Base-by-base conservation (phyloP, 2,113 vertebrate genomes). In the Caloenas nicobarica region DNA sequence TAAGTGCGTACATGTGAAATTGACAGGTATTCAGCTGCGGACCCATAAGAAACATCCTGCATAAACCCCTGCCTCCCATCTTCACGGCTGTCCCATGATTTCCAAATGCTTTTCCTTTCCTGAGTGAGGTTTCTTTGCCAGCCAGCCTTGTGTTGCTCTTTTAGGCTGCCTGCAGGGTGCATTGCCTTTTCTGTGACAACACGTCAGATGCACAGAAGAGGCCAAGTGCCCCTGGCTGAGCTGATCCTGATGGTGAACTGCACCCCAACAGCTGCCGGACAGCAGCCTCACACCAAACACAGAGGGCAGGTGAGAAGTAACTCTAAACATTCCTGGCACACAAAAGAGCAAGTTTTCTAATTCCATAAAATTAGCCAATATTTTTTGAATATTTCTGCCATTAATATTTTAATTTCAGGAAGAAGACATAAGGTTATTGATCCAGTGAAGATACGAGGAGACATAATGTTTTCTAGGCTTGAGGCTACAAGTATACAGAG, bases 201-300 rank as follows among this genome's bases (percentile, higher is more conserved):
- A 0, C 3, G 4, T n/a, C 4, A 1, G 36, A 33, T 12, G 25
- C 34, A 7, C 8, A 29, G n/a, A n/a, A 33, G 56, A 81, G 16
- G 7, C 80, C 29, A 23, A 1, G 3, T 25, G 46, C 31, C 16
- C 40, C 53, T 10, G 16, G 21, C 40, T 62, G 16, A 16, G 24
- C 8, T 5, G 19, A 18, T 42, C 28, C 61, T 31, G 17, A 13
- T 4, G 22, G 25, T 13, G 11, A 71, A 2, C 3, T 16, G 1
- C 28, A 11, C 12, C 1, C 1, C 58, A 40, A 10, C 22, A n/a
- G 21, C 36, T 0, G 2, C 31, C 0, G 0, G 5, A 10, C 7
- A 53, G 21, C 42, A 42, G 17, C 2, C 0, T 24, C 34, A 19
- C 77, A 48, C 4, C 34, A 13, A 29, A 38, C 9, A 17, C 25